Evolutionary conservation across 2,113 vertebrate genomes (phyloP).

Genomic region (Protobothrops mucrosquamatus): DNA sequence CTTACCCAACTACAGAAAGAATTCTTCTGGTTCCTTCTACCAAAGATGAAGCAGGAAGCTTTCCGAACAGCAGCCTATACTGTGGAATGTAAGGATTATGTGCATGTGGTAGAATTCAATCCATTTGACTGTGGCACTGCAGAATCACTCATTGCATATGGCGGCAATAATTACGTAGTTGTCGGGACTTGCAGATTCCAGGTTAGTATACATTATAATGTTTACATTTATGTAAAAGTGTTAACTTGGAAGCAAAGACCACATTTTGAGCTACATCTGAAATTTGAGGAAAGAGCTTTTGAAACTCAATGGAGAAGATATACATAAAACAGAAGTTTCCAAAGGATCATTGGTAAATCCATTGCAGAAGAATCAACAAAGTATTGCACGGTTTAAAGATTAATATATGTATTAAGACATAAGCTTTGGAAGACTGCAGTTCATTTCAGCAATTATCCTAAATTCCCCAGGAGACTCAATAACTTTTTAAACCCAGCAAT

Average conservation of each 20-base stretch:
- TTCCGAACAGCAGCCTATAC: constrained; percentile 80
- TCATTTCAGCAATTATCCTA: neutral
- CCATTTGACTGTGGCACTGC: constrained; percentile 83
- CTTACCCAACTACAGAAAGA: constrained; percentile 3
- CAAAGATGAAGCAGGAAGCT: constrained; percentile 83
- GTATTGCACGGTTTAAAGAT: neutral
- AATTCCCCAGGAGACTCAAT: neutral
- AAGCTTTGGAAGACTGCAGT: neutral
- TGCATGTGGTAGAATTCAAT: constrained; percentile 93
- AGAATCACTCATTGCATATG: constrained; percentile 87
- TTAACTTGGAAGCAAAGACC: neutral
- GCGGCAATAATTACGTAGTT: constrained; percentile 88
- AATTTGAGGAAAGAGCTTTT: neutral
- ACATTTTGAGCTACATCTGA: neutral
- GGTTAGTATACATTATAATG: constrained; percentile 68
- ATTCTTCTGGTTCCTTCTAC: neutral
- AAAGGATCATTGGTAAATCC: neutral
- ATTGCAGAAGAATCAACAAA: neutral
- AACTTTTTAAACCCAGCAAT: neutral
- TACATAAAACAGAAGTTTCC: neutral
- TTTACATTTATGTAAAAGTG: neutral
- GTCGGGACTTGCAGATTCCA: constrained; percentile 88
- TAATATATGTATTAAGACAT: neutral
- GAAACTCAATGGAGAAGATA: neutral
- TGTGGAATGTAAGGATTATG: constrained; percentile 88